phyloP scores from a whole-genome alignment of 2,888 invertebrate genomes.

The Agonopterix subpropinquella region DNA sequence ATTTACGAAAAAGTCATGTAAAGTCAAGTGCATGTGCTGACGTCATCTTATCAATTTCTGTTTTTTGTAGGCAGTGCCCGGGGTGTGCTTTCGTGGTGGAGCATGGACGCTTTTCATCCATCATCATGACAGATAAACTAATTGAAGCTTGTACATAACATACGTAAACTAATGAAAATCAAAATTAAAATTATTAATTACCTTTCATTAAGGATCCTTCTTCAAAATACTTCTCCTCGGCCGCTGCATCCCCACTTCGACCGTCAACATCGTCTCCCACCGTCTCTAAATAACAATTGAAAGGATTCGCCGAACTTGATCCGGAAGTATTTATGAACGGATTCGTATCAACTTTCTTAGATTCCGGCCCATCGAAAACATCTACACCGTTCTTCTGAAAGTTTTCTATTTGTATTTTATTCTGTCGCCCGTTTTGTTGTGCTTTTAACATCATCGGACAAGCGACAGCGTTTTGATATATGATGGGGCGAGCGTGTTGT shows the following conservation, averaged over 20 bases:
- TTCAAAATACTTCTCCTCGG: slow-evolving; percentile 24
- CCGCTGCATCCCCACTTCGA: neutral
- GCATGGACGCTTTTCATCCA: too few species aligned
- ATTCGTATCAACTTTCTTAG: slow-evolving; percentile 29
- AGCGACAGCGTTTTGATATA: slow-evolving; percentile 51
- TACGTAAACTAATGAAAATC: too few species aligned
- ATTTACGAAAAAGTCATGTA: too few species aligned
- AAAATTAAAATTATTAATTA: slow-evolving; percentile 15
- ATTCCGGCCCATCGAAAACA: slow-evolving; percentile 34
- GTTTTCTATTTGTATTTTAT: neutral
- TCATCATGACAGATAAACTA: too few species aligned
- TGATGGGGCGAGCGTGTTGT: slow-evolving; percentile 17
- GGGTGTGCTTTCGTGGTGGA: too few species aligned
- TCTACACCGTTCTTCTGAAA: slow-evolving; percentile 22
- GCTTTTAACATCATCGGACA: slow-evolving; percentile 13
- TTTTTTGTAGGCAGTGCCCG: too few species aligned
- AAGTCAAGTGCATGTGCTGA: too few species aligned
- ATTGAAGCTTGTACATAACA: too few species aligned
- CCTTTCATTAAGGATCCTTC: slow-evolving; percentile 47
- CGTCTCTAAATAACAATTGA: slow-evolving; percentile 25
- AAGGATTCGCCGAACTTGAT: slow-evolving; percentile 33
- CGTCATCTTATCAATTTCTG: too few species aligned
- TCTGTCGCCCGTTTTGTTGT: slow-evolving; percentile 1
- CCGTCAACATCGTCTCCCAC: slow-evolving; percentile 5
- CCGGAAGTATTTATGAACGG: slow-evolving; percentile 32